A percentile compares a stretch with the other conserved stretches of the same genome.
Conservation (phyloP, 2,888 invertebrate genomes). For the Lymantria dispar region DNA sequence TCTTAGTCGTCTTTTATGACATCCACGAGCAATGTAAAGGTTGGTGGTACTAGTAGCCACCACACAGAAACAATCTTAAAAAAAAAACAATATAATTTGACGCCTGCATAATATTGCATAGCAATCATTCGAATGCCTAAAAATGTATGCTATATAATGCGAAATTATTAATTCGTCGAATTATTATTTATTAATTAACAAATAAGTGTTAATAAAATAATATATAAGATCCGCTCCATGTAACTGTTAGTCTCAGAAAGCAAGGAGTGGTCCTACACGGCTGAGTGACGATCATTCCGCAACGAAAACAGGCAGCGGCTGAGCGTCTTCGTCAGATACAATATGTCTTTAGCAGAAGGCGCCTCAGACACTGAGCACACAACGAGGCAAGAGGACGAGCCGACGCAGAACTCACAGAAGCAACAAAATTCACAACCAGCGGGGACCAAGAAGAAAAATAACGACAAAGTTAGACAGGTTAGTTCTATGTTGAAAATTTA, state of each 20-base stretch:
- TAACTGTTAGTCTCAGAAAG: conserved; percentile 10
- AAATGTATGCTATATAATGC: too few relatives aligned
- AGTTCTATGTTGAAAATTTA: neutral
- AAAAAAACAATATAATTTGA: too few relatives aligned
- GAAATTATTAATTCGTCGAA: too few relatives aligned
- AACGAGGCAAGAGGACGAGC: conserved; percentile 35
- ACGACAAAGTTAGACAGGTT: conserved; percentile 41
- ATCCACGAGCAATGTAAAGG: too few relatives aligned
- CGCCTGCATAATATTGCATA: conserved; percentile 1
- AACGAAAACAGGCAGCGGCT: conserved; percentile 56
- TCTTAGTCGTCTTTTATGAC: too few relatives aligned
- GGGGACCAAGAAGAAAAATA: conserved; percentile 35
- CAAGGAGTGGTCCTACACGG: conserved; percentile 64
- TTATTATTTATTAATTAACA: too few relatives aligned
- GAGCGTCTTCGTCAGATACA: conserved; percentile 57
- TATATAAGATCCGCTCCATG: conserved; percentile 38
- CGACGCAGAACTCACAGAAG: conserved; percentile 10
- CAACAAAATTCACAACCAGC: conserved; percentile 11
- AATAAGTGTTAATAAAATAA: neutral
- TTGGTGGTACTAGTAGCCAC: too few relatives aligned
- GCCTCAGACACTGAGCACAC: conserved; percentile 67
- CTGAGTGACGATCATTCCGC: conserved; percentile 51
- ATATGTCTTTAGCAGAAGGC: conserved; percentile 77
- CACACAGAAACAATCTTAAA: too few relatives aligned
- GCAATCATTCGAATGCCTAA: neutral